phyloP scores from a whole-genome alignment of 1,140 invertebrate genomes.

The Rhyzopertha dominica region DNA sequence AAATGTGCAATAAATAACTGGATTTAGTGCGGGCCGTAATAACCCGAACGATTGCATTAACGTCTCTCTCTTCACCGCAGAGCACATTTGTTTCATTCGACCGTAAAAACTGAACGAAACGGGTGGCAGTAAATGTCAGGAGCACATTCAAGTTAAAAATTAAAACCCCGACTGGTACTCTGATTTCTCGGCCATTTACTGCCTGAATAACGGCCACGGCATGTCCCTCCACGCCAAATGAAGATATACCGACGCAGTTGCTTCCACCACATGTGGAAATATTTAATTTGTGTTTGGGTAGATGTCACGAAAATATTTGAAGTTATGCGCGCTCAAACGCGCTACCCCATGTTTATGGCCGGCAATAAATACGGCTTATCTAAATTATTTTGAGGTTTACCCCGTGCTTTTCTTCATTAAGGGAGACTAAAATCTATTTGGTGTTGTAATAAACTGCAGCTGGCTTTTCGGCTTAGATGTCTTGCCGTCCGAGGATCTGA shows the following conservation, averaged over 20 bases:
- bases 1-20: too few species aligned
- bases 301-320: slow-evolving; percentile 37
- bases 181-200: slow-evolving; percentile 42
- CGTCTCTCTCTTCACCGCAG: slow-evolving; percentile 18
- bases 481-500: too few species aligned
- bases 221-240: slow-evolving; percentile 30
- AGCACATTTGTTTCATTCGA: slow-evolving; percentile 33
- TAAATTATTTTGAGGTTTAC: slow-evolving; percentile 21
- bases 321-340: slow-evolving; percentile 27
- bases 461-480: too few species aligned
- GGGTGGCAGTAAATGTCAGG: slow-evolving; percentile 39
- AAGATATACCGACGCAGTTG: slow-evolving; percentile 37
- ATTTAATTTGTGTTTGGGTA: slow-evolving; percentile 38
- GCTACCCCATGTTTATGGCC: slow-evolving; percentile 16
- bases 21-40: too few species aligned
- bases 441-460: too few species aligned
- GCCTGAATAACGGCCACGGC: slow-evolving; percentile 36
- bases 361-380: slow-evolving; percentile 6
- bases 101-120: slow-evolving; percentile 35
- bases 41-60: slow-evolving; percentile 21
- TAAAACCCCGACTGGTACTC: slow-evolving; percentile 37
- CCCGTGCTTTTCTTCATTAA: too few species aligned
- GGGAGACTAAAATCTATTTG: too few species aligned
- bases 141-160: slow-evolving; percentile 41
- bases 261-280: slow-evolving; percentile 39